Evolutionary conservation across 1,140 invertebrate species (phyloP), one percentile per base, ranked within the genome.

Genomic region (Hesperophylax magnus): DNA sequence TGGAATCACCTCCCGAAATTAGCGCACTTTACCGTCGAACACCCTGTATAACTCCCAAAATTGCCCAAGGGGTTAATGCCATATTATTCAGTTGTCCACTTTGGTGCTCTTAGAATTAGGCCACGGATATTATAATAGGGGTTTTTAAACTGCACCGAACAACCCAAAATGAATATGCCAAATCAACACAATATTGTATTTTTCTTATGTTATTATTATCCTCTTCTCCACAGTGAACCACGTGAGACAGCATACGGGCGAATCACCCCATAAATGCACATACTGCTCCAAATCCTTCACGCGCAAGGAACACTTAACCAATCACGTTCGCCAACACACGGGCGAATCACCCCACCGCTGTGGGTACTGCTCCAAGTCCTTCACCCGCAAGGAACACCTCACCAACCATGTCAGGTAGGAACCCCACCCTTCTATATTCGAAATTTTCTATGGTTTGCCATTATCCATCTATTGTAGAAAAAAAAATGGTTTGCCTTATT

Each of bases 191-290:
- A 5, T 8, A 39, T 39, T 39, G 34, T 8, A 39, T 39, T 39
- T 39, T 9, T 47, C 27, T 27, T 27, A 27, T 27, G 27, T 27
- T 27, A 5, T 27, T 5, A 2, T 27, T 27, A 27, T 63, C 20
- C 20, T 34, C 11, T 95, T 71, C 15, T 69, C 60, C 54, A 14
- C 58, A 84, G 88, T 89, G 82, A 93, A 94, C 87, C 95, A 96
- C 88, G 90, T 94, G 78, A 89, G 95, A 85, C 95, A 96, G 88
- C 98, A 99, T 89, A 98, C 97, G 0, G 95, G 96, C 72, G 96
- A 97, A 86, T 93, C 93, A 52, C 93, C 93, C 56, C 94, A 94
- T 86, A 93, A 94, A 86, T 97, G 95, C 89, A 93, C 93, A 77
- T 94, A 94, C 84, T 96, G 96, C 88, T 92, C 93, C 9, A 96